phyloP scores from a whole-genome alignment of 2,797 vertebrate species.

The Propithecus deckenii region DNA sequence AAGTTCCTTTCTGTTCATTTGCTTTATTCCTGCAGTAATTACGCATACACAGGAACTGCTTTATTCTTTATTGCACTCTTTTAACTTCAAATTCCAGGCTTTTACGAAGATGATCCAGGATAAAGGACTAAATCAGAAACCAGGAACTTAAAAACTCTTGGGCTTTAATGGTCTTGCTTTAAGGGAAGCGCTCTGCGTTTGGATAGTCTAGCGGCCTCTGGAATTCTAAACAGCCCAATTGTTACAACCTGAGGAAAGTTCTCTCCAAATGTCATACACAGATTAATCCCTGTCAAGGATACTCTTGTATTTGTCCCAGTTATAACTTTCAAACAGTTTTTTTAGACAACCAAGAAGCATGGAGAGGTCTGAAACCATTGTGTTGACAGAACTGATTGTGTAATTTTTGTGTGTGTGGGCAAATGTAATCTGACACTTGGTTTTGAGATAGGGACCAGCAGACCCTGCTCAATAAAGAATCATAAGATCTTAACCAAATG shows the following conservation, averaged over 20 bases:
- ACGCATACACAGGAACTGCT: conserved; percentile 44
- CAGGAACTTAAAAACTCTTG: neutral
- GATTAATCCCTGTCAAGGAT: neutral
- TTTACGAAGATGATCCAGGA: neutral
- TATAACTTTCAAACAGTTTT: neutral
- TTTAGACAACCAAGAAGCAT: neutral
- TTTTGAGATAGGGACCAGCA: neutral
- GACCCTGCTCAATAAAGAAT: no score
- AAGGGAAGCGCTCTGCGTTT: neutral
- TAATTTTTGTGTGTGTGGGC: neutral
- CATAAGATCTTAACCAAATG: no score
- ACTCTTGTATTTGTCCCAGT: neutral
- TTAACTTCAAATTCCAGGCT: neutral
- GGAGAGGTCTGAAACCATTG: neutral
- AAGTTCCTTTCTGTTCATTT: conserved; percentile 63
- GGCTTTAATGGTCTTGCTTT: neutral
- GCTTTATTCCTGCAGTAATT: conserved; percentile 16
- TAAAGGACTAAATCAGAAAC: neutral
- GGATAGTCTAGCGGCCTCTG: neutral
- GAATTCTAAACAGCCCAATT: neutral
- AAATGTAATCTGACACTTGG: neutral
- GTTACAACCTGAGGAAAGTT: neutral
- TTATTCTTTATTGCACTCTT: conserved; percentile 43
- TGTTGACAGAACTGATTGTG: neutral
- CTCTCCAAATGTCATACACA: neutral